phyloP scores from a whole-genome alignment of 2,797 vertebrate genomes.

The Acipenser oxyrinchus region DNA sequence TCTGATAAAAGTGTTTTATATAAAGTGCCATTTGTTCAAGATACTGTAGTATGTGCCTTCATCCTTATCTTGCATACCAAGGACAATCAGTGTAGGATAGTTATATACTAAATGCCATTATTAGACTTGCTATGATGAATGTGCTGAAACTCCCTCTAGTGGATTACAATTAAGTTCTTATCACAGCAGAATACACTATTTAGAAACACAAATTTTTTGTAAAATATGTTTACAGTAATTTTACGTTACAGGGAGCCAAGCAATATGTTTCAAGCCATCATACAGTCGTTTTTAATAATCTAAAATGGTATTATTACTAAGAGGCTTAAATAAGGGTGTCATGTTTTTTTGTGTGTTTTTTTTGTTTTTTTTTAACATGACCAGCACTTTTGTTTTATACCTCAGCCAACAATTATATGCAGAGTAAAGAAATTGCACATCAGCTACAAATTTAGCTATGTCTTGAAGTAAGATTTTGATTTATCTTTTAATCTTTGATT shows the following conservation, averaged over 20 bases:
- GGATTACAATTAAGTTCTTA: conserved; percentile 28
- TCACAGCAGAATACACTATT: background rate
- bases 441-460: too few relatives aligned
- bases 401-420: too few relatives aligned
- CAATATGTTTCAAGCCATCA: too few relatives aligned
- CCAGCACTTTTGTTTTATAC: too few relatives aligned
- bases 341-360: too few relatives aligned
- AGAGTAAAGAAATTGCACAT: too few relatives aligned
- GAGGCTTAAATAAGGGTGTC: too few relatives aligned
- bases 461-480: too few relatives aligned
- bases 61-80: conserved; percentile 34
- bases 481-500: too few relatives aligned
- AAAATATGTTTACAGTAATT: conserved; percentile 34
- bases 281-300: too few relatives aligned
- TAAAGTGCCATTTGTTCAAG: conserved; percentile 46
- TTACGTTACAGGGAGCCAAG: background rate
- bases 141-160: conserved; percentile 32
- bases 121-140: conserved; percentile 34
- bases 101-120: conserved; percentile 9
- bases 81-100: conserved; percentile 21
- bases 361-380: too few relatives aligned
- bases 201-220: background rate
- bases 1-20: conserved; percentile 37
- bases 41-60: conserved; percentile 54
- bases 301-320: too few relatives aligned